These are phyloP conservation scores for Diglossa cyanea DNA, from an alignment of 2,797 vertebrate genomes.

Conservation along the genomic window DNA sequence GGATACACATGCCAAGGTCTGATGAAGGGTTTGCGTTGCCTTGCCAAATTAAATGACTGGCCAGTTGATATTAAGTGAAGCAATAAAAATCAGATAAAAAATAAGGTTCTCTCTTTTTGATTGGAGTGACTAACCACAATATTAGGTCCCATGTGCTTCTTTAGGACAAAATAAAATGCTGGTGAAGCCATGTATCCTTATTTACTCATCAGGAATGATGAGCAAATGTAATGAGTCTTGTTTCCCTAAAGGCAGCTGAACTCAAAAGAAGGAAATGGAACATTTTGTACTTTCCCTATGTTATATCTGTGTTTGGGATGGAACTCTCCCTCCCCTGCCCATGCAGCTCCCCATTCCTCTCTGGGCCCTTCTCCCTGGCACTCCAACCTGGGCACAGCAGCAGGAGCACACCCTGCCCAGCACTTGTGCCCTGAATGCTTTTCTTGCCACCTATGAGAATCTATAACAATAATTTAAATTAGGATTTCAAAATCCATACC, in stretches of 20 bases:
- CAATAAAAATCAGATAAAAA: not conserved
- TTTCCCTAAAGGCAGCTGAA: not conserved
- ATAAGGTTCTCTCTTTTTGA: not conserved
- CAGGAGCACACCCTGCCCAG: not conserved
- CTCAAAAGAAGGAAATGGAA: not conserved
- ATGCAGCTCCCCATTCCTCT: not conserved
- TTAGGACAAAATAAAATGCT: not conserved
- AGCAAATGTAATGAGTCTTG: not conserved
- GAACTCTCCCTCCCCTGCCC: not conserved
- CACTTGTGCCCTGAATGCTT: fast-evolving
- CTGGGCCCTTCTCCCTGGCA: not conserved
- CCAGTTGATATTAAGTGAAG: not conserved
- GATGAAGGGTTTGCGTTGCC: not conserved
- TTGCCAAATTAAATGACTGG: not conserved
- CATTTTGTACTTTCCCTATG: not conserved
- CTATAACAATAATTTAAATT: not conserved
- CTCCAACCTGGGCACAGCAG: not conserved
- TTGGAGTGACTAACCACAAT: not conserved
- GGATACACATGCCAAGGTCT: not conserved
- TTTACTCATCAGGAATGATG: not conserved
- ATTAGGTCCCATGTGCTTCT: not conserved
- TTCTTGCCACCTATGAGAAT: not conserved
- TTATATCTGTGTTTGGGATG: not conserved
- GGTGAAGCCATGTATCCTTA: not conserved
- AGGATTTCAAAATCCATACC: not conserved